These are phyloP conservation scores for Protosalanx chinensis DNA, from an alignment of 2,797 vertebrate genomes.

Conservation along the genomic window DNA sequence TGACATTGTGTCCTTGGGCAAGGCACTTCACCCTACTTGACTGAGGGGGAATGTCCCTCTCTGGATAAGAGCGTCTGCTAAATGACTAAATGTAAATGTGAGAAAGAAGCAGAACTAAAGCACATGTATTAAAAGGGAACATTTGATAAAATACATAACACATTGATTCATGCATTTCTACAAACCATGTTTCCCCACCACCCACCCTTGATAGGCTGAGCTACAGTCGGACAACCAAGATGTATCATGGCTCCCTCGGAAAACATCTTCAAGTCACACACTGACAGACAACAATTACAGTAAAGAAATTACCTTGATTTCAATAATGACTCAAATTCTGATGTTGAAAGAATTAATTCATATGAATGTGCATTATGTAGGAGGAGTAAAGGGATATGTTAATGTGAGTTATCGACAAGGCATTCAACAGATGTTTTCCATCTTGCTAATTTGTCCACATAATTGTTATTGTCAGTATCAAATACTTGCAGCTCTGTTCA, in stretches of 20 bases:
- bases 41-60: too few species aligned
- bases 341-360: constrained; percentile 4
- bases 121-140: constrained; percentile 43
- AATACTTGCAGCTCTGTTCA: constrained; percentile 56
- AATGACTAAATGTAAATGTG: background rate
- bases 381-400: constrained; percentile 12
- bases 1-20: too few species aligned
- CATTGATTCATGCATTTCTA: constrained; percentile 67
- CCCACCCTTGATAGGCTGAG: constrained; percentile 43
- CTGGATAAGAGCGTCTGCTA: too few species aligned
- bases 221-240: constrained; percentile 54
- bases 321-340: constrained; percentile 39
- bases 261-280: constrained; percentile 45
- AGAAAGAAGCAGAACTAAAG: constrained; percentile 41
- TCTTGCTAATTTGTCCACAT: constrained; percentile 54
- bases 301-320: constrained; percentile 46
- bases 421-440: constrained; percentile 38
- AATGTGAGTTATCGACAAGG: constrained; percentile 61
- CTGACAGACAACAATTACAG: constrained; percentile 34
- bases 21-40: too few species aligned
- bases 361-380: too few species aligned
- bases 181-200: constrained; percentile 61
- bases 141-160: constrained; percentile 60
- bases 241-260: constrained; percentile 44
- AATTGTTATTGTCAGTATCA: constrained; percentile 59